Conservation (phyloP, 2,797 vertebrate species). For the Tangara arthus region DNA sequence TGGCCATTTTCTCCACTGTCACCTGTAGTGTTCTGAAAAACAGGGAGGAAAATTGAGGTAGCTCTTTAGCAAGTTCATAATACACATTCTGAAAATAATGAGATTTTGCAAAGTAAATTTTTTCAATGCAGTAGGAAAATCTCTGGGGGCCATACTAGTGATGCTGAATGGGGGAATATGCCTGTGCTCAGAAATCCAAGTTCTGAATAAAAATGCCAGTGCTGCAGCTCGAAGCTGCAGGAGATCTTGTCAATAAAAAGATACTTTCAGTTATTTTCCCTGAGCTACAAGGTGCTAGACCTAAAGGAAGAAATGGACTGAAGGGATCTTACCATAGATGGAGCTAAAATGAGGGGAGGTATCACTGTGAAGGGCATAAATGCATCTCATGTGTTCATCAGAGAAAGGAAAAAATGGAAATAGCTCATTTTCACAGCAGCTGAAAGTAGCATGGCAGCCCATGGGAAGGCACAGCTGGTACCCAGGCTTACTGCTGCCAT, state of each 20-base stretch:
- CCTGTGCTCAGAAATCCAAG: background rate
- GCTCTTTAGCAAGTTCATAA: background rate
- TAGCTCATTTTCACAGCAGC: slow-evolving; percentile 40
- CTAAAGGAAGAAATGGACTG: background rate
- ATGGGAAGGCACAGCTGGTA: slow-evolving; percentile 40
- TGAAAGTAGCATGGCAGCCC: slow-evolving; percentile 9
- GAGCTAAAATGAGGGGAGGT: background rate
- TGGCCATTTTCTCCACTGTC: background rate
- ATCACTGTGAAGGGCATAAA: background rate
- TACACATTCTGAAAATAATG: background rate
- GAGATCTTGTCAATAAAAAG: background rate
- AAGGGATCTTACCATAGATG: background rate
- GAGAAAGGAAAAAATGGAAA: slow-evolving; percentile 46
- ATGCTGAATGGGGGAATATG: background rate
- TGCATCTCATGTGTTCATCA: slow-evolving; percentile 21
- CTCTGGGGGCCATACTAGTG: background rate
- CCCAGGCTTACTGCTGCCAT: slow-evolving; percentile 25
- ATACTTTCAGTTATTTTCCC: background rate
- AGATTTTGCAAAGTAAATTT: background rate
- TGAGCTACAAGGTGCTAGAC: background rate
- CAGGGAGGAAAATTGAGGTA: background rate
- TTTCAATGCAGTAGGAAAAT: background rate
- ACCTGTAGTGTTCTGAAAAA: background rate
- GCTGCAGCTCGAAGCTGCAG: background rate
- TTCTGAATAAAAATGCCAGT: background rate